Conservation (phyloP, 1,140 invertebrate genomes). For the Nephila pilipes region DNA sequence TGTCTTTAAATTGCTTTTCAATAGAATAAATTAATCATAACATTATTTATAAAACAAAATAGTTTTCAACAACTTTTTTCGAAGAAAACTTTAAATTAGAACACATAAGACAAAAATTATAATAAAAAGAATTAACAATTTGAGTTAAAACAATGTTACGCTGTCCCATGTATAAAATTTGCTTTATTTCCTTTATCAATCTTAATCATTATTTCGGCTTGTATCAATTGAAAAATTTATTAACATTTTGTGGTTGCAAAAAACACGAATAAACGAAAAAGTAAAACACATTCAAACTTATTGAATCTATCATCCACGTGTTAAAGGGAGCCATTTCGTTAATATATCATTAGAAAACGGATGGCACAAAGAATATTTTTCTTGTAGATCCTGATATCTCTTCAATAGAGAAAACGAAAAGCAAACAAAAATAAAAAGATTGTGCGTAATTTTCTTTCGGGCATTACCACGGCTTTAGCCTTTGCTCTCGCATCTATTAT, state of each 20-base stretch:
- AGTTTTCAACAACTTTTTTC: too few relatives aligned
- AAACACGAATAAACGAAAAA: constrained; percentile 7
- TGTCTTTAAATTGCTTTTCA: too few relatives aligned
- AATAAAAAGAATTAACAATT: too few relatives aligned
- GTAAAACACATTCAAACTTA: constrained; percentile 39
- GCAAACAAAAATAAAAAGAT: constrained; percentile 57
- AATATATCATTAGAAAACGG: constrained; percentile 60
- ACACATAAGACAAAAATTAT: too few relatives aligned
- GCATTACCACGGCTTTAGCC: constrained; percentile 58
- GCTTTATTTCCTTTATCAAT: constrained; percentile 19
- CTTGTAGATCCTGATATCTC: constrained; percentile 58
- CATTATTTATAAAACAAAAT: too few relatives aligned
- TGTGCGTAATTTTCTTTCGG: constrained; percentile 59
- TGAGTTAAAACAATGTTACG: not conserved
- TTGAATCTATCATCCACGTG: constrained; percentile 43
- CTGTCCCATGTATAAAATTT: not conserved
- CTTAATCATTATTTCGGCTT: not conserved
- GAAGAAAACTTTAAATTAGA: too few relatives aligned
- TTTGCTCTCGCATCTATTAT: constrained; percentile 60
- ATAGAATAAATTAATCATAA: too few relatives aligned
- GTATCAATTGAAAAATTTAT: constrained; percentile 32
- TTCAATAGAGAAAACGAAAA: constrained; percentile 58
- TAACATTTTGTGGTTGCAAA: constrained; percentile 6
- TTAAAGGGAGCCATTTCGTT: constrained; percentile 40
- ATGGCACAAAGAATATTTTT: constrained; percentile 50